Conservation (phyloP, 2,797 vertebrate species). For the Clarias laeviceps region DNA sequence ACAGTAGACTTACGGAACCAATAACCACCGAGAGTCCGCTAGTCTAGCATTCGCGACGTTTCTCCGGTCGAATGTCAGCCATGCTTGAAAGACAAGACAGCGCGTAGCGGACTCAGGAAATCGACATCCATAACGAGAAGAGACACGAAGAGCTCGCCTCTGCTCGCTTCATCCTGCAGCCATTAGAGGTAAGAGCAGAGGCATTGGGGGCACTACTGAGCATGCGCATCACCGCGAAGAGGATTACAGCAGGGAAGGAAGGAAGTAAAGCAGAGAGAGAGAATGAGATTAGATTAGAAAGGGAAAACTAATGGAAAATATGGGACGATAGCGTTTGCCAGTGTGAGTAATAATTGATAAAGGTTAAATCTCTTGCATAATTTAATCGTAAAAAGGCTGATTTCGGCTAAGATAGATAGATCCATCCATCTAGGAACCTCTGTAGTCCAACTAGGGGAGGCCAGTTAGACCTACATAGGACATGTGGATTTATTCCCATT, state of each 20-base stretch:
- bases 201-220: conserved; percentile 3
- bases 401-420: no score
- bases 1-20: conserved; percentile 49
- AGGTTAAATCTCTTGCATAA: background rate
- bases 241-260: background rate
- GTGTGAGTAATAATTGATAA: background rate
- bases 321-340: background rate
- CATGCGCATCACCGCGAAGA: conserved; percentile 3
- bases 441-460: no score
- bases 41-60: conserved; percentile 36
- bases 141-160: conserved; percentile 34
- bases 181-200: conserved; percentile 43
- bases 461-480: no score
- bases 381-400: background rate
- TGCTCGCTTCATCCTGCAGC: conserved; percentile 50
- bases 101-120: conserved; percentile 40
- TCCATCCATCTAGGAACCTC: no score
- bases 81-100: conserved; percentile 45
- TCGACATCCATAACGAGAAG: conserved; percentile 36
- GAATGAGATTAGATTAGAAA: background rate
- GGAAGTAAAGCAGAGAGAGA: background rate
- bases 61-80: conserved; percentile 47
- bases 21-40: conserved; percentile 10
- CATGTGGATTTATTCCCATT: no score
- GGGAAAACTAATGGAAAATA: background rate